phyloP scores from a whole-genome alignment of 2,888 invertebrate species.

The Ophion ventricosus region DNA sequence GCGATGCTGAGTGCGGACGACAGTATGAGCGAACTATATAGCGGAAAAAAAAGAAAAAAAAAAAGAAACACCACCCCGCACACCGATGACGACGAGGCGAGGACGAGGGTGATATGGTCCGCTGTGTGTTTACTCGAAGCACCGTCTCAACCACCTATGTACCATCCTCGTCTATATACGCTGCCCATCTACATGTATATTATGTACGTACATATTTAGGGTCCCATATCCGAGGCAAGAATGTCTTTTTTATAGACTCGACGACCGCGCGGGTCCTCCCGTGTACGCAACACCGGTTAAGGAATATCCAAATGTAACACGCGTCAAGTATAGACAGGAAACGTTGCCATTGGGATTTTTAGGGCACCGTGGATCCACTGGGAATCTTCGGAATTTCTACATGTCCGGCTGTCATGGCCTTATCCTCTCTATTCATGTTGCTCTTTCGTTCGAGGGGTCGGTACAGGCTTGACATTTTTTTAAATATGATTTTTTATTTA shows the following conservation, averaged over 20 bases:
- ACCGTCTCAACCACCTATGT: constrained; percentile 48
- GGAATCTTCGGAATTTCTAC: too few species aligned
- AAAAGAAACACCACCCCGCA: constrained; percentile 12
- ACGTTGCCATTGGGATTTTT: not conserved
- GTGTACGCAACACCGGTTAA: too few species aligned
- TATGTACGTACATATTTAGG: constrained; percentile 29
- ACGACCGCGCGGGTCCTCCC: not conserved
- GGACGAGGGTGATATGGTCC: constrained; percentile 47
- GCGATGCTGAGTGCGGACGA: constrained; percentile 31
- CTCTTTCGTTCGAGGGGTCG: too few species aligned
- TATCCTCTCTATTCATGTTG: too few species aligned
- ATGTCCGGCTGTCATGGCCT: too few species aligned
- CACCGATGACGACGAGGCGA: constrained; percentile 4
- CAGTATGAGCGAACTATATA: constrained; percentile 62
- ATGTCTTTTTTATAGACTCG: constrained; percentile 29
- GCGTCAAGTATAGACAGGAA: not conserved
- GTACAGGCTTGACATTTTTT: too few species aligned
- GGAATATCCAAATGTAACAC: not conserved
- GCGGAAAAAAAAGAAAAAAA: constrained; percentile 36
- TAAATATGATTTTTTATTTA: too few species aligned
- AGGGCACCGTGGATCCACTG: too few species aligned
- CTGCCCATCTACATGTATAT: constrained; percentile 13
- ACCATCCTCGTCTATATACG: constrained; percentile 10
- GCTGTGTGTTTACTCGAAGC: constrained; percentile 57
- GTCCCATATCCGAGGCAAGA: constrained; percentile 24